phyloP scores from a whole-genome alignment of 2,888 invertebrate genomes.

The Orchesellides sinensis region DNA sequence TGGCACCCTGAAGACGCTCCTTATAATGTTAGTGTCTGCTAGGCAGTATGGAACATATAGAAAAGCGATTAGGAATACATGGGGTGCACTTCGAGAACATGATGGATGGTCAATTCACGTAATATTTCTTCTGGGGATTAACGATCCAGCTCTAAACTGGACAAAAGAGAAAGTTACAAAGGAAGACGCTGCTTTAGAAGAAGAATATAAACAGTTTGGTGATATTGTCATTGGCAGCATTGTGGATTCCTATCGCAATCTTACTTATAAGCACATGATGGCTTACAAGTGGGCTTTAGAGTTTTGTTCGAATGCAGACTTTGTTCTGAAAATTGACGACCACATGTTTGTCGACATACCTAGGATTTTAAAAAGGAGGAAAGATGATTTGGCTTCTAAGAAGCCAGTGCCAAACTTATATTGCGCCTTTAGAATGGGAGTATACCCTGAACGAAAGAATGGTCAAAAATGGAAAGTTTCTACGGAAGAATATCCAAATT shows the following conservation, averaged over 20 bases:
- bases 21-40: background rate
- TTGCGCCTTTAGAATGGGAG: background rate
- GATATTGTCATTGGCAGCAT: constrained; percentile 70
- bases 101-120: background rate
- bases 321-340: constrained; percentile 75
- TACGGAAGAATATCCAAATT: background rate
- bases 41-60: background rate
- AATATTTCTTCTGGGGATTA: constrained; percentile 2
- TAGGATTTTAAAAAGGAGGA: constrained; percentile 70
- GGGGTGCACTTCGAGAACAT: background rate
- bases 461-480: background rate
- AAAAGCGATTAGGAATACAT: background rate
- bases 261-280: constrained; percentile 75
- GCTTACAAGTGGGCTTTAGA: constrained; percentile 74
- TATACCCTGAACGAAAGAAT: background rate
- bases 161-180: background rate
- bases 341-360: constrained; percentile 75
- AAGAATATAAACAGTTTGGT: constrained; percentile 73
- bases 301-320: constrained; percentile 72
- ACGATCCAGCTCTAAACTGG: background rate
- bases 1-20: background rate
- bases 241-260: constrained; percentile 70
- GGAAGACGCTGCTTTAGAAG: constrained; percentile 35
- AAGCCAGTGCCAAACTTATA: background rate
- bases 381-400: background rate